Conservation (phyloP, 2,797 vertebrate species). For the Oreochromis grahami region DNA sequence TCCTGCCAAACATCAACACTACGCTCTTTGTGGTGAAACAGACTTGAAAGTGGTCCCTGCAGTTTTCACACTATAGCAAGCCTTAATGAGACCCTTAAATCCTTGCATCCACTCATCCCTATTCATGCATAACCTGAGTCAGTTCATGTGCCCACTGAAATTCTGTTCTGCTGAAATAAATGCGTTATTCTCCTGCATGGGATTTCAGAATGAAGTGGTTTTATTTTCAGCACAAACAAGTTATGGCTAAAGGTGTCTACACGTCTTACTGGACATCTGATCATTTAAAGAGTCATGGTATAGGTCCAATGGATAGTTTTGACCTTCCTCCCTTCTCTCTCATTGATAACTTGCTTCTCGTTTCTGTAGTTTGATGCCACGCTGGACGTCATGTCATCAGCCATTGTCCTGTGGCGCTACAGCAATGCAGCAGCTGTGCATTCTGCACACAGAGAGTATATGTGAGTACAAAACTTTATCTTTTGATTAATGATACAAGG, state of each 20-base stretch:
- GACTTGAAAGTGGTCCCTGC: not conserved
- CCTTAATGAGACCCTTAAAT: not conserved
- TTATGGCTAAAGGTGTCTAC: not conserved
- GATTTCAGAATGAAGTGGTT: not conserved
- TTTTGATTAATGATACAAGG: not conserved
- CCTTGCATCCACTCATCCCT: not conserved
- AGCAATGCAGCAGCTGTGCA: slow-evolving; percentile 93
- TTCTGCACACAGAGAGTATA: slow-evolving; percentile 90
- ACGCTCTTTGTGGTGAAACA: not conserved
- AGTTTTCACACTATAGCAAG: not conserved
- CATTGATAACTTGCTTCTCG: not conserved
- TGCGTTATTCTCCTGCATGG: fast-evolving
- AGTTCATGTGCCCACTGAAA: not conserved
- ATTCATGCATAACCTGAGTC: too few species aligned
- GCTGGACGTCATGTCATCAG: slow-evolving; percentile 89
- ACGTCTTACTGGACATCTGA: not conserved
- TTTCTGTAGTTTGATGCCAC: slow-evolving; percentile 86
- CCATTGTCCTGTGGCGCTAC: slow-evolving; percentile 93
- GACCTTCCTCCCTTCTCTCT: not conserved
- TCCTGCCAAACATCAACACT: not conserved
- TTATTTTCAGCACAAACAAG: not conserved
- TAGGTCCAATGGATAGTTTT: not conserved
- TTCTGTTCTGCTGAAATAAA: not conserved
- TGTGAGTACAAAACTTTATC: slow-evolving; percentile 79
- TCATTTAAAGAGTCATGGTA: not conserved